phyloP scores from a whole-genome alignment of 2,113 vertebrate genomes.

The Myrmecophaga tridactyla region DNA sequence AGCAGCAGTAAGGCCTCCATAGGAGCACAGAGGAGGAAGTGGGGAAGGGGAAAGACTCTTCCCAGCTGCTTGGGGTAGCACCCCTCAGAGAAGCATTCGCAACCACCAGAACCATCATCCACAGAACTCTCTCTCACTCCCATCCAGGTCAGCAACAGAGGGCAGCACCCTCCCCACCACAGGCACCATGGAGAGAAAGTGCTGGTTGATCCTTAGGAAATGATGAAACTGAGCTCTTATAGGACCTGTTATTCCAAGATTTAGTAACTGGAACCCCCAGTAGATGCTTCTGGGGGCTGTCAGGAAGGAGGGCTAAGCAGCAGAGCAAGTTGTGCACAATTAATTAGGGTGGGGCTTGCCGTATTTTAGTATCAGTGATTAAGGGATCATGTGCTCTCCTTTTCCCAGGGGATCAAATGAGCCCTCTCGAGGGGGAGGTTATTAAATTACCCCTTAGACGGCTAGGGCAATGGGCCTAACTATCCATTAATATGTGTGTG shows the following conservation, averaged over 20 bases:
- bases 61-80: fast-evolving
- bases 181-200: no score
- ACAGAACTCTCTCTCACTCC: neutral
- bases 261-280: neutral
- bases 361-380: neutral
- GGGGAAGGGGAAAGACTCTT: neutral
- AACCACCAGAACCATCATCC: neutral
- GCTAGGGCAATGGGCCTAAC: no score
- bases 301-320: neutral
- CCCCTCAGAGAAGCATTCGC: neutral
- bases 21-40: neutral
- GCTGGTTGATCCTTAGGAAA: neutral
- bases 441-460: no score
- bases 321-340: neutral
- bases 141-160: neutral
- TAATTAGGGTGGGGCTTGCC: neutral
- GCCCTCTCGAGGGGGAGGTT: no score
- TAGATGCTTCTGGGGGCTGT: neutral
- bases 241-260: neutral
- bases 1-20: neutral
- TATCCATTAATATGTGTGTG: no score
- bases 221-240: neutral
- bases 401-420: neutral
- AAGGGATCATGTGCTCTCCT: neutral
- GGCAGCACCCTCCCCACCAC: fast-evolving